Percentiles rank a stretch among this genome's conserved stretches.
Conservation (phyloP, 2,113 vertebrate species). For the Thalassarche chlororhynchos region DNA sequence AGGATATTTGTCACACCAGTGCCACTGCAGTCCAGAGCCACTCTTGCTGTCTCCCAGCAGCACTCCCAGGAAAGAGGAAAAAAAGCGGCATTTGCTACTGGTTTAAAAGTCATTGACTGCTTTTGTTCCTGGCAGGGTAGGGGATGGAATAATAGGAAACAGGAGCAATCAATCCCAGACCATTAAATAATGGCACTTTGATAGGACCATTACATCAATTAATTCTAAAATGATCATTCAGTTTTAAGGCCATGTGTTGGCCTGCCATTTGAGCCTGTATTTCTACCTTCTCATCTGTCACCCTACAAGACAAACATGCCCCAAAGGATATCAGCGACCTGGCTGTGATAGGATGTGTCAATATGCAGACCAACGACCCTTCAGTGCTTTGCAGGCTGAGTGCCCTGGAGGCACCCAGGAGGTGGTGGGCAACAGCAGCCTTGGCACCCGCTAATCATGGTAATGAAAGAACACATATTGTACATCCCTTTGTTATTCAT, state of each 20-base stretch:
- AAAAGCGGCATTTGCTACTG: background rate
- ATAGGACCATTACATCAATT: background rate
- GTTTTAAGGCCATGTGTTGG: background rate
- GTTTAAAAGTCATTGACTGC: background rate
- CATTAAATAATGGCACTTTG: background rate
- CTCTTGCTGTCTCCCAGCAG: background rate
- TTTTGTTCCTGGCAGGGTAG: background rate
- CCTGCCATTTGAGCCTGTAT: background rate
- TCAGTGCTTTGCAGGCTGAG: background rate
- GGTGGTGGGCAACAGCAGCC: background rate
- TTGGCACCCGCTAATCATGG: background rate
- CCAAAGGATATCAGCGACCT: background rate
- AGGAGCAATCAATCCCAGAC: background rate
- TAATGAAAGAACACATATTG: background rate
- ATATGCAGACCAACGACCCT: background rate
- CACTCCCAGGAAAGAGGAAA: background rate
- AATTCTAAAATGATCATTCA: background rate
- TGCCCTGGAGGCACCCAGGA: fast-evolving
- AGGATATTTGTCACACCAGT: background rate
- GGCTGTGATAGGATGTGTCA: background rate
- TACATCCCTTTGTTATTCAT: background rate
- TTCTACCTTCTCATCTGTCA: background rate
- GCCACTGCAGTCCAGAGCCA: background rate
- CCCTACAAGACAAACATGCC: background rate
- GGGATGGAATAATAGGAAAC: background rate